Percentiles rank a stretch among this genome's conserved stretches.
phyloP scores from a whole-genome alignment of 1,140 invertebrate genomes.

The Fopius arisanus region DNA sequence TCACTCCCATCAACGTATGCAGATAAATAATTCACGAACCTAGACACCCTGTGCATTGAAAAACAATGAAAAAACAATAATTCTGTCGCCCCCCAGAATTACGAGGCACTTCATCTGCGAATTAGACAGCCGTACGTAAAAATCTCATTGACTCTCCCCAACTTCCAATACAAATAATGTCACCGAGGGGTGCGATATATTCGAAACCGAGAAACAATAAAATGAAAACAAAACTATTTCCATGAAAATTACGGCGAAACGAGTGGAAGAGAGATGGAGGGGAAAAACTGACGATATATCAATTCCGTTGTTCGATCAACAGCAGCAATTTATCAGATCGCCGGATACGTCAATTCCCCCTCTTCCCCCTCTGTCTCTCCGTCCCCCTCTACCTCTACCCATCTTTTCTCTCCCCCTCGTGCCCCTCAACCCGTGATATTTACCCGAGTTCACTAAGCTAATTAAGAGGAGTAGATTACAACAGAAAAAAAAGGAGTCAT shows the following conservation, averaged over 20 bases:
- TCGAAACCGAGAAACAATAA: not conserved
- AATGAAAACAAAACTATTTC: not conserved
- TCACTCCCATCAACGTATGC: not conserved
- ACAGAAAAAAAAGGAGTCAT: not conserved
- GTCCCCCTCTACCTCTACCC: not conserved
- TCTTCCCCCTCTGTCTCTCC: not conserved
- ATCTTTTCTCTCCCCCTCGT: not conserved
- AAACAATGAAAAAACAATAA: not conserved
- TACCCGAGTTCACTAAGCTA: slow-evolving; percentile 30
- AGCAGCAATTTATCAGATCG: slow-evolving; percentile 26
- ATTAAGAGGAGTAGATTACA: slow-evolving; percentile 10
- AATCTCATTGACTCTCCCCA: not conserved
- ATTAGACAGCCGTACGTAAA: not conserved
- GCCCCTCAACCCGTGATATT: not conserved
- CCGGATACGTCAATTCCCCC: not conserved
- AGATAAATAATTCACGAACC: too few species aligned
- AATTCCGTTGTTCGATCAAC: slow-evolving; percentile 5
- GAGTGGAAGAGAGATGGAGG: not conserved
- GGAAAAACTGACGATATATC: not conserved
- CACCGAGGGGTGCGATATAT: not conserved
- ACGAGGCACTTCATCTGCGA: not conserved
- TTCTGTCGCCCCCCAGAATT: not conserved
- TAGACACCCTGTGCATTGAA: not conserved
- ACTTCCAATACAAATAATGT: not conserved
- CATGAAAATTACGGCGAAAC: not conserved